phyloP scores from a whole-genome alignment of 2,113 vertebrate genomes.

The Microcebus tavaratra region DNA sequence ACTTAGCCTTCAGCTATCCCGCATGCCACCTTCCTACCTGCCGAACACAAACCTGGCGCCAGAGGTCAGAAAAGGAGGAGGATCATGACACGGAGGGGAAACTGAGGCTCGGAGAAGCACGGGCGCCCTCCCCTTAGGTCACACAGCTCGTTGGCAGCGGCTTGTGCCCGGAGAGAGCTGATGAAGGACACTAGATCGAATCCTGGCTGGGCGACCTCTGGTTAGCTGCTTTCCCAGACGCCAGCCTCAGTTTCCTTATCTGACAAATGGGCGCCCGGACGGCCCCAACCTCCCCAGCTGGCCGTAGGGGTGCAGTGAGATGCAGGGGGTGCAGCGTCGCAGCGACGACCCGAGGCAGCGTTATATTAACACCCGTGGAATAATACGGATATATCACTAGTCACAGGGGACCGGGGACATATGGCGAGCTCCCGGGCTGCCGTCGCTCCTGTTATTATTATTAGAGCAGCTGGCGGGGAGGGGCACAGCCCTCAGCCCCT shows the following conservation, averaged over 20 bases:
- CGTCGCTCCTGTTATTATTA: neutral
- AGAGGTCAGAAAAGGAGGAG: neutral
- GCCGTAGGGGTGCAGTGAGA: neutral
- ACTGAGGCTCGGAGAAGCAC: neutral
- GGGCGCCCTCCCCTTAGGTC: neutral
- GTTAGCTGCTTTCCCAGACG: neutral
- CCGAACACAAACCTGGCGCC: neutral
- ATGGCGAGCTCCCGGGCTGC: slow-evolving; percentile 15
- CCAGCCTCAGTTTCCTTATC: slow-evolving; percentile 6
- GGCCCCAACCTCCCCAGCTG: neutral
- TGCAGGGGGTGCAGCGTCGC: neutral
- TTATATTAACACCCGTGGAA: neutral
- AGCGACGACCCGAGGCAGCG: neutral
- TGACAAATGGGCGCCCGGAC: neutral
- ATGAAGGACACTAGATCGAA: neutral
- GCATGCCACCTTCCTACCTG: neutral
- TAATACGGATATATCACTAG: neutral
- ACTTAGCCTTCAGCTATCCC: neutral
- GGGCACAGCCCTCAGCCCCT: neutral
- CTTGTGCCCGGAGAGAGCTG: neutral
- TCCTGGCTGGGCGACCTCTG: neutral
- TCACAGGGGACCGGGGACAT: neutral
- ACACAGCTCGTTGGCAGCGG: neutral
- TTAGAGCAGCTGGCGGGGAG: neutral
- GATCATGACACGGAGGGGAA: neutral